phyloP scores from a whole-genome alignment of 2,113 vertebrate genomes.

The Protomyctophum bolini region DNA sequence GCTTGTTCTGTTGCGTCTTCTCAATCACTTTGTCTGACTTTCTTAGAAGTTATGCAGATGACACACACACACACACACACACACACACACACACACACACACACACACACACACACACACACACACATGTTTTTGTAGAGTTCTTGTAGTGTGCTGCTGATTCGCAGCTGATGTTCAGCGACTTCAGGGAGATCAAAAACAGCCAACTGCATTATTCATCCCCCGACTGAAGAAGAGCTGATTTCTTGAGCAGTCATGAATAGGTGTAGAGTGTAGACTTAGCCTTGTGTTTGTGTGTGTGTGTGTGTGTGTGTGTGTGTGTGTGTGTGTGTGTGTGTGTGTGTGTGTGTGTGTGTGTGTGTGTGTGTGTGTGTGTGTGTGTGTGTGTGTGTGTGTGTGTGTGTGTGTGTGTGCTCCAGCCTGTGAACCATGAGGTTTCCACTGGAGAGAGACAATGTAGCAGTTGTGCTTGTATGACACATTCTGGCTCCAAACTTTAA shows the following conservation, averaged over 20 bases:
- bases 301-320: background rate
- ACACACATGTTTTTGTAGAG: background rate
- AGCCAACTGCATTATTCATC: constrained; percentile 44
- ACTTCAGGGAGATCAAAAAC: constrained; percentile 27
- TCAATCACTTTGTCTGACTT: constrained; percentile 20
- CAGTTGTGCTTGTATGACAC: background rate
- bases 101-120: constrained; percentile 3
- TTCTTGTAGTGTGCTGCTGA: constrained; percentile 2
- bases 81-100: background rate
- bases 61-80: background rate
- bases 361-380: background rate
- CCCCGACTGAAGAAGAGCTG: constrained; percentile 29
- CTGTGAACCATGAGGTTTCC: too few relatives aligned
- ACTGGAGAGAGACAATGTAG: too few relatives aligned
- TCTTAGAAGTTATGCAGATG: background rate
- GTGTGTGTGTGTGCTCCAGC: too few relatives aligned
- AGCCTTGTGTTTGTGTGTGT: background rate
- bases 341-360: background rate
- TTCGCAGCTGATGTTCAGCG: constrained; percentile 15
- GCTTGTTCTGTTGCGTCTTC: constrained; percentile 15
- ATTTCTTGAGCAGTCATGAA: constrained; percentile 25
- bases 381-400: background rate
- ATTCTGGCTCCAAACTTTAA: constrained; percentile 13
- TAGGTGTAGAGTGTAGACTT: too few relatives aligned
- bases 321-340: background rate